Conservation (phyloP, 1,140 invertebrate species). For the Pomacea maculata region DNA sequence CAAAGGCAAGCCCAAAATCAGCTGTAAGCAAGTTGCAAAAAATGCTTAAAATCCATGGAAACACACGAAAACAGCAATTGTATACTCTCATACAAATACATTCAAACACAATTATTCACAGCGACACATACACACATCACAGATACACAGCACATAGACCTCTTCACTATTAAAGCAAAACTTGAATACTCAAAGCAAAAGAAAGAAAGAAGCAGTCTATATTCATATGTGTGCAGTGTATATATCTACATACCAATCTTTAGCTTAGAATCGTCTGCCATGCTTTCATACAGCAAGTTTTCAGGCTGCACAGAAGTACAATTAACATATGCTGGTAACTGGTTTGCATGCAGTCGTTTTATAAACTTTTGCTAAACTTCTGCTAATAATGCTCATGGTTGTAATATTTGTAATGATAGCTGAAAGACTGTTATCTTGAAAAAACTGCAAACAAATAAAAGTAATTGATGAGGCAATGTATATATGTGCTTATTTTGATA, state of each 20-base stretch:
- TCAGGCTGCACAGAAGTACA: conserved; percentile 63
- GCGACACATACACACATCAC: too few relatives aligned
- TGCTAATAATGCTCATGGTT: too few relatives aligned
- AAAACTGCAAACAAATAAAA: too few relatives aligned
- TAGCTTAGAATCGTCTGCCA: conserved; percentile 63
- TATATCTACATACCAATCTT: conserved; percentile 62
- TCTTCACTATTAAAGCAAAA: background rate
- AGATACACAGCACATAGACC: too few relatives aligned
- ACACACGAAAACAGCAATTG: background rate
- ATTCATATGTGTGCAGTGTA: background rate
- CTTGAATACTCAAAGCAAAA: background rate
- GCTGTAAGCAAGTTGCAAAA: conserved; percentile 43
- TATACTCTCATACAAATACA: background rate
- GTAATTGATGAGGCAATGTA: too few relatives aligned
- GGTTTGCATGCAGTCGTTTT: background rate
- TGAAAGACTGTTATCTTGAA: too few relatives aligned
- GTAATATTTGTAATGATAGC: too few relatives aligned
- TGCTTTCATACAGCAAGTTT: conserved; percentile 68
- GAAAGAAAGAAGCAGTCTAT: background rate
- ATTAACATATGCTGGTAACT: background rate
- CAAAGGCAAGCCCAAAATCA: conserved; percentile 68
- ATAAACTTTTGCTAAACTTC: too few relatives aligned
- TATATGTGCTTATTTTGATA: too few relatives aligned
- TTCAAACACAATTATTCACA: background rate
- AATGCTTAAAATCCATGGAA: background rate